Percentiles rank a stretch among this genome's conserved stretches.
Conservation (phyloP, 2,797 vertebrate species). For the Kryptopterus vitreolus region DNA sequence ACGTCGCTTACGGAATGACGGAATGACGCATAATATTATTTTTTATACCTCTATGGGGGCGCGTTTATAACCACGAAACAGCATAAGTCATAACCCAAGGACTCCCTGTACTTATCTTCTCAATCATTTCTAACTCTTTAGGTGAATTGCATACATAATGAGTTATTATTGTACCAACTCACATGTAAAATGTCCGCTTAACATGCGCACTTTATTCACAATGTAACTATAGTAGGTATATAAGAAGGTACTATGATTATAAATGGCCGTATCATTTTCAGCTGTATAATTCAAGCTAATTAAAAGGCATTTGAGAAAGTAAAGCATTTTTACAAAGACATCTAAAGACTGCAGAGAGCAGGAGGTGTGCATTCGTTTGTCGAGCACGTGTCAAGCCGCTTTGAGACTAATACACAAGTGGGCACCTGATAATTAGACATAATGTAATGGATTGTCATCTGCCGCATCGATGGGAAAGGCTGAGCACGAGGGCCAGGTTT, state of each 20-base stretch:
- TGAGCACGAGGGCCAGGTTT: constrained; percentile 32
- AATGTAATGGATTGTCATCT: constrained; percentile 48
- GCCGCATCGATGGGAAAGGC: constrained; percentile 54
- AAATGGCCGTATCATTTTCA: not conserved
- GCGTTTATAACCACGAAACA: too few species aligned
- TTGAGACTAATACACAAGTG: constrained; percentile 31
- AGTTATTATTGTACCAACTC: not conserved
- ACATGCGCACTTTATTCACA: too few species aligned
- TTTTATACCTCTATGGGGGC: too few species aligned
- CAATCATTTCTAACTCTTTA: not conserved
- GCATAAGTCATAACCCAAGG: too few species aligned
- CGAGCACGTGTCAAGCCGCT: not conserved
- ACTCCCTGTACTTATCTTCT: too few species aligned
- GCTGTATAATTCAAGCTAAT: not conserved
- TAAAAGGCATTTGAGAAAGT: not conserved
- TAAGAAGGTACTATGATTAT: not conserved
- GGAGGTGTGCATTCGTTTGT: not conserved
- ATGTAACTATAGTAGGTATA: not conserved
- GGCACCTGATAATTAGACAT: constrained; percentile 14
- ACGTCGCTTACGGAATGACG: too few species aligned
- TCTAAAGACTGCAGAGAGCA: not conserved
- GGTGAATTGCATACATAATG: not conserved
- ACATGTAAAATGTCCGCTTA: not conserved
- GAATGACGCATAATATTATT: too few species aligned
- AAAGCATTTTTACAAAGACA: constrained; percentile 3